Conservation (phyloP, 2,797 vertebrate genomes). For the Benthosema pterotum region DNA sequence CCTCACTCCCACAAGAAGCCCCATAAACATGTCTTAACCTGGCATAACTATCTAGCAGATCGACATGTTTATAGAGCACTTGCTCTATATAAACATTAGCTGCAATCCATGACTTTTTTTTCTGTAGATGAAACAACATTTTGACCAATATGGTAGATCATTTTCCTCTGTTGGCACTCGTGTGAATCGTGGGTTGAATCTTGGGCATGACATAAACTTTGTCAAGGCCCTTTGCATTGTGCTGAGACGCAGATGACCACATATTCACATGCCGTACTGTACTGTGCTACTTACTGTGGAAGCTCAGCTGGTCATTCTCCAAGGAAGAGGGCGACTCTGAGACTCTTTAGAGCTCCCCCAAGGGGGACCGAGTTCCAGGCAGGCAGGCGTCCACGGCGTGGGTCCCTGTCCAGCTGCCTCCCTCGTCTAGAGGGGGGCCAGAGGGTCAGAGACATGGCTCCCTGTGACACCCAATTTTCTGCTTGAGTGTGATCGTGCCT, state of each 20-base stretch:
- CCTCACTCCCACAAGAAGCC: slow-evolving; percentile 35
- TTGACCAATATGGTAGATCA: too few species aligned
- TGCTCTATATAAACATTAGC: too few species aligned
- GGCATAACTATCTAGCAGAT: too few species aligned
- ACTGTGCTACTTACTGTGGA: slow-evolving; percentile 20
- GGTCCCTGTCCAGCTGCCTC: slow-evolving; percentile 80
- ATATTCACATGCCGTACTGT: slow-evolving; percentile 52
- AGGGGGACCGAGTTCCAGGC: slow-evolving; percentile 72
- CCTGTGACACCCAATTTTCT: slow-evolving; percentile 81
- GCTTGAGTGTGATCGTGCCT: slow-evolving; percentile 79
- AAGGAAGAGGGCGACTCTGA: slow-evolving; percentile 64
- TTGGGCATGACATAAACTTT: background rate
- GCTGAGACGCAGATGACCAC: slow-evolving; percentile 42
- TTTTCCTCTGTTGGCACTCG: too few species aligned
- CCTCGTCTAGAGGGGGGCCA: slow-evolving; percentile 72
- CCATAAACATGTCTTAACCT: too few species aligned
- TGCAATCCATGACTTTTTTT: too few species aligned
- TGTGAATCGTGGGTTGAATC: too few species aligned
- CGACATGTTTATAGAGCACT: too few species aligned
- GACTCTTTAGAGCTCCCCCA: slow-evolving; percentile 65
- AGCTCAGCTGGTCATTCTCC: slow-evolving; percentile 78
- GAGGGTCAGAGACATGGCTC: slow-evolving; percentile 75
- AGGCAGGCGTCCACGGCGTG: slow-evolving; percentile 74
- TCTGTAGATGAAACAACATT: too few species aligned
- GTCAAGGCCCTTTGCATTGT: slow-evolving; percentile 13